phyloP scores from a whole-genome alignment of 2,797 vertebrate genomes.

The Cryptoblepharus egeriae region DNA sequence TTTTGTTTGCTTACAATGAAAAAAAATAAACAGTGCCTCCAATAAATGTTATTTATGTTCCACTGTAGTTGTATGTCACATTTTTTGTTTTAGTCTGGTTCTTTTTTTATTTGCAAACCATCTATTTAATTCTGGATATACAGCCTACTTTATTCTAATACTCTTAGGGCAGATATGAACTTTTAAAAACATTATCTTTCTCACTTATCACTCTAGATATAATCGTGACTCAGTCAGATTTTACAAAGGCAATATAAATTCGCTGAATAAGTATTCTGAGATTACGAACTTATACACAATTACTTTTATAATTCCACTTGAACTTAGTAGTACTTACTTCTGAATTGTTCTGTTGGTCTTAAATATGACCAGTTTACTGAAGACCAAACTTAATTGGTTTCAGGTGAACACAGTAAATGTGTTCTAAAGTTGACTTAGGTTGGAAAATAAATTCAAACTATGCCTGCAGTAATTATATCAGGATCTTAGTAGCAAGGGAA shows the following conservation, averaged over 20 bases:
- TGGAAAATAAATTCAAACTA: not conserved
- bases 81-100: not conserved
- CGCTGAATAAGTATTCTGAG: not conserved
- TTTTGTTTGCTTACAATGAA: not conserved
- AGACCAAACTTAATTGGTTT: not conserved
- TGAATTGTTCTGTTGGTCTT: not conserved
- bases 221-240: not conserved
- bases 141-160: not conserved
- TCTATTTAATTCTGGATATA: not conserved
- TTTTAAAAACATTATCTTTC: not conserved
- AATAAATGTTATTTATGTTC: not conserved
- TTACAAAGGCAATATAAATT: not conserved
- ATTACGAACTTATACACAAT: too few relatives aligned
- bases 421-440: not conserved
- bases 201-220: not conserved
- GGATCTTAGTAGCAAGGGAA: conserved; percentile 2
- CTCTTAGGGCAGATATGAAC: not conserved
- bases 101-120: not conserved
- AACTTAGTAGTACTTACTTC: too few relatives aligned
- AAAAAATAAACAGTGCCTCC: too few relatives aligned
- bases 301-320: too few relatives aligned
- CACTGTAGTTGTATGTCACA: not conserved
- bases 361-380: not conserved
- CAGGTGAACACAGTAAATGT: not conserved
- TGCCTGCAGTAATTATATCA: not conserved